These are phyloP conservation scores for Drosophila pegasa DNA, from an alignment of 2,888 invertebrate genomes.

Conservation along the genomic window DNA sequence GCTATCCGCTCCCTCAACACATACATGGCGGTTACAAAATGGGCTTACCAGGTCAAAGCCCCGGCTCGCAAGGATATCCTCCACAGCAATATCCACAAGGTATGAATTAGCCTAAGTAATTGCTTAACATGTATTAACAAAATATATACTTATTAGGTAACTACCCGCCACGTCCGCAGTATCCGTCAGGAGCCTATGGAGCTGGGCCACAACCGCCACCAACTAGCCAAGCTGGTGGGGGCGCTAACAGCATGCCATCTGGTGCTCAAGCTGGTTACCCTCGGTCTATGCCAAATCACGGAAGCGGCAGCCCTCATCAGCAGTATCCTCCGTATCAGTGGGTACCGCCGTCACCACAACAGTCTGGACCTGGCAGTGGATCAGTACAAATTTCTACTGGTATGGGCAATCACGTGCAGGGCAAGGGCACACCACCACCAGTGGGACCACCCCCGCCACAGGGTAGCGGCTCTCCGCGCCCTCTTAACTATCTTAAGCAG, in stretches of 20 bases:
- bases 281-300: constrained; percentile 87
- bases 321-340: constrained; percentile 85
- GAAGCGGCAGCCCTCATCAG: constrained; percentile 84
- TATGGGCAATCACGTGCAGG: constrained; percentile 85
- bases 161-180: constrained; percentile 86
- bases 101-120: constrained; percentile 33
- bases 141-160: constrained; percentile 71
- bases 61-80: constrained; percentile 86
- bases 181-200: constrained; percentile 86
- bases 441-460: constrained; percentile 76
- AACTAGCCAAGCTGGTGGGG: constrained; percentile 84
- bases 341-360: constrained; percentile 84
- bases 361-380: constrained; percentile 73
- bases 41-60: constrained; percentile 86
- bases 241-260: constrained; percentile 83
- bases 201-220: constrained; percentile 86
- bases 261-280: constrained; percentile 84
- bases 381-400: constrained; percentile 57
- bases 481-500: constrained; percentile 89
- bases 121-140: not conserved
- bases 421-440: constrained; percentile 85
- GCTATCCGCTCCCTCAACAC: constrained; percentile 83
- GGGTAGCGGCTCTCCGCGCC: constrained; percentile 86
- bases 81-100: constrained; percentile 87
- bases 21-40: constrained; percentile 88